phyloP scores from a whole-genome alignment of 1,140 invertebrate genomes.

The Drosophila orosa region DNA sequence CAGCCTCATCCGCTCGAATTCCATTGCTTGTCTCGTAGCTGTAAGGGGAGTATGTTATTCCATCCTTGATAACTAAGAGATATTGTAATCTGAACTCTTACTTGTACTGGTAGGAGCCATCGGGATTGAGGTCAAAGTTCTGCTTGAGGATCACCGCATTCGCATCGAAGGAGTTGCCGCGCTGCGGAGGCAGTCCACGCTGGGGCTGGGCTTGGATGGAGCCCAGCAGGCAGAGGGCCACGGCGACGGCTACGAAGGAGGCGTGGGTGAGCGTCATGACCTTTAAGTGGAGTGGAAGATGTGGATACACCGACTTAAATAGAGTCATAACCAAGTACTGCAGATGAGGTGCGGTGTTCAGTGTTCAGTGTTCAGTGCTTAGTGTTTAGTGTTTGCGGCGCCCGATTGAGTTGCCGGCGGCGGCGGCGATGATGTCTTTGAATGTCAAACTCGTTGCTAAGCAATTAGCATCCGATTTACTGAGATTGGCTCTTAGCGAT shows the following conservation, averaged over 20 bases:
- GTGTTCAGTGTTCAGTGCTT: neutral
- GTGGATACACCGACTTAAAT: slow-evolving; percentile 25
- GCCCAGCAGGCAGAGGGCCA: slow-evolving; percentile 69
- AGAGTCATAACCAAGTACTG: slow-evolving; percentile 50
- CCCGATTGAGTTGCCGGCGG: slow-evolving; percentile 42
- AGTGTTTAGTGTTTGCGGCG: slow-evolving; percentile 9
- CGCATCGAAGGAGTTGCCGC: slow-evolving; percentile 65
- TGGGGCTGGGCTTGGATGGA: slow-evolving; percentile 72
- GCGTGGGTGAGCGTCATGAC: slow-evolving; percentile 75
- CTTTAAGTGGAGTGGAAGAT: slow-evolving; percentile 51
- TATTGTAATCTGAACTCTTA: slow-evolving; percentile 31
- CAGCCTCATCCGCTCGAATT: slow-evolving; percentile 87
- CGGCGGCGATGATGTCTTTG: slow-evolving; percentile 26
- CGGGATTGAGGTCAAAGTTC: slow-evolving; percentile 84
- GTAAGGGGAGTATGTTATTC: slow-evolving; percentile 7
- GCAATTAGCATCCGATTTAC: slow-evolving; percentile 48
- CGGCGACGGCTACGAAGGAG: slow-evolving; percentile 53
- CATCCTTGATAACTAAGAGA: neutral
- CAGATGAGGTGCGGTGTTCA: slow-evolving; percentile 37
- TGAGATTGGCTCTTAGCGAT: slow-evolving; percentile 37
- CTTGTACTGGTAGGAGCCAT: slow-evolving; percentile 85
- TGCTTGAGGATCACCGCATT: slow-evolving; percentile 84
- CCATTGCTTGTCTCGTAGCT: slow-evolving; percentile 88
- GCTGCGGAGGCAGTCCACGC: slow-evolving; percentile 69
- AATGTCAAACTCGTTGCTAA: slow-evolving; percentile 55